Evolutionary conservation across 2,797 vertebrate species (phyloP), one percentile per base, ranked within the genome.

Genomic region (Arnoldichthys spilopterus): DNA sequence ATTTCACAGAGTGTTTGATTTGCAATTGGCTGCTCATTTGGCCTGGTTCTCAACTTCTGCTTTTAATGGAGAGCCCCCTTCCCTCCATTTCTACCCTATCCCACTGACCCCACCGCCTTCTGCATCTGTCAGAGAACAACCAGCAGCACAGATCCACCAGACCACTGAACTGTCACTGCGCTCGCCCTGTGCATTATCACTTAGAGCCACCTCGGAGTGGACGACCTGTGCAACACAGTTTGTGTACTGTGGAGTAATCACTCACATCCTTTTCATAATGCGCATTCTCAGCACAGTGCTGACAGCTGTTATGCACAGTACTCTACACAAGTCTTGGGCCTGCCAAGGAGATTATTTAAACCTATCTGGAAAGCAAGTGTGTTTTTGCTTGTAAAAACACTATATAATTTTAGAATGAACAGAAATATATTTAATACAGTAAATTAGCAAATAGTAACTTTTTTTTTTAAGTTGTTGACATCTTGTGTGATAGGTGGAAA

Each of bases 91-190:
- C 77, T 83, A 70, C 82, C 81, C 79, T 81, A 71, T 85, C 82
- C 84, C 82, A 86, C 84, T 85, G 82, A 84, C 76, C 85, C 85
- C 83, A 91, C 89, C 84, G 77, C 91, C 90, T 77, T 67, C 69
- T 96, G 91, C 92, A 93, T 90, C 88, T 89, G 78, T 89, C 90
- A 94, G 95, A 98, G 95, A 98, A 98, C 96, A 97, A 98, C 97
- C 97, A 98, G 97, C 92, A 95, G 96, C 95, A 97, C 97, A 96
- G 92, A 92, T 92, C 93, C 91, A 94, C 90, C 94, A 94, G 92
- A 87, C 89, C 82, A 76, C 80, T 82, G 78, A 89, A 86, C 84
- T 53, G 73, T 34, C 72, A 63, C 68, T 61, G 56, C 82, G 74
- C 85, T 79, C 83, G 74, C 81, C 76, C 72, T 30, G 28, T 72